Evolutionary conservation across 2,113 vertebrate genomes (phyloP).

Genomic region (Crotalus tigris): DNA sequence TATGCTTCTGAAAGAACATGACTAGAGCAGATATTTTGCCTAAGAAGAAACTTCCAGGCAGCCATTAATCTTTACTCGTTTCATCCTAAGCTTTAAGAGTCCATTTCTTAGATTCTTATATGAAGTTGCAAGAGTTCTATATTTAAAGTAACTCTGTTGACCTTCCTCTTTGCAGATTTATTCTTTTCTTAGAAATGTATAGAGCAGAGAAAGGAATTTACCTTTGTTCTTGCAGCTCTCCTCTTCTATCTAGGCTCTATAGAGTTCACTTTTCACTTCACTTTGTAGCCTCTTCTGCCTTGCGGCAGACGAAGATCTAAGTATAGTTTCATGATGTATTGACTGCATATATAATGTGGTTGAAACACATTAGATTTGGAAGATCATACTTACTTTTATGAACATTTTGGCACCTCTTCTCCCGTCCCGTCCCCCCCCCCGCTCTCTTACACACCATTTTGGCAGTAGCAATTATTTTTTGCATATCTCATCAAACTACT

Average conservation of each 20-base stretch:
- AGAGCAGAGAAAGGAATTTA: neutral
- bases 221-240: neutral
- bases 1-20: neutral
- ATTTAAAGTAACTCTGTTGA: neutral
- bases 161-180: neutral
- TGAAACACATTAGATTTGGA: neutral
- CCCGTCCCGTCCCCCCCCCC: too few species aligned
- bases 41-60: neutral
- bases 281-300: neutral
- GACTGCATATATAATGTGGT: neutral
- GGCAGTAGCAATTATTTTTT: neutral
- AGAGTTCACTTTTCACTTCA: neutral
- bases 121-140: neutral
- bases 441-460: neutral
- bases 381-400: neutral
- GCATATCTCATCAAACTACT: neutral
- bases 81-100: neutral
- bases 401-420: neutral
- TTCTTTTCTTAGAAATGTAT: neutral
- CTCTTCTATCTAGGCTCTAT: neutral
- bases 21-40: neutral
- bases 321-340: neutral
- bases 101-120: neutral
- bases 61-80: neutral
- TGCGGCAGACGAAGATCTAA: neutral